Base-by-base conservation (phyloP, 2,797 vertebrate species). In the Cryptoprocta ferox region DNA sequence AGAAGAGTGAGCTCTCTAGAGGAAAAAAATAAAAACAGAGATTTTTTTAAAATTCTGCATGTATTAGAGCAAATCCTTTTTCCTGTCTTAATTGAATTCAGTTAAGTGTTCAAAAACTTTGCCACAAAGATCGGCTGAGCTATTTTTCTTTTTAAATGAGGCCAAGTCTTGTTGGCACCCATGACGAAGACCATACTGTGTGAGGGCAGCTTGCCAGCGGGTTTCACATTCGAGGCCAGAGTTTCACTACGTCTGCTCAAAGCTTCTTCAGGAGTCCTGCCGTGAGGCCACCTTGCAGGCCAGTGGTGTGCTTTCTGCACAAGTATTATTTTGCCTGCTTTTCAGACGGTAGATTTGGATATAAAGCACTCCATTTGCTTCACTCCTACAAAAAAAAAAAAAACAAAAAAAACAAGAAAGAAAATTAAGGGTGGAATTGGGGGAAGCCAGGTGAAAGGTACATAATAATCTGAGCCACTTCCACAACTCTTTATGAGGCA, bases 61-160 rank as follows among this genome's bases (percentile, higher is more conserved):
- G 39, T 71, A 89, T 93, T 80, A 95, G 89, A 32, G 56, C 39
- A 88, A 81, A 94, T 89, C 66, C n/a, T 66, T 91, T 93, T 95
- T 73, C 80, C 48, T 79, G 66, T 79, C 70, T 53, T 97, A 97
- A 96, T 91, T 97, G 94, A 97, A 97, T 97, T 97, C 87, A 92
- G 81, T 90, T 96, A 90, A 83, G 63, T 21, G 6, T 97, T 96
- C 61, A 87, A 42, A 75, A 95, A 65, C 84, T 63, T 97, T 7
- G 79, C 92, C 39, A 59, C 76, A 91, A 92, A 71, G 73, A 90
- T 86, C 80, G 93, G 12, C 65, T 83, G 94, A 92, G 87, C 78
- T 90, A 26, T 95, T 97, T 97, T 91, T 97, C 73, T 76, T 96
- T 97, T 84, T 75, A 85, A 95, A 94, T 35, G 87, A 97, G 85